Evolutionary conservation across 2,797 vertebrate species (phyloP).

Genomic region (Coranthus polyacanthus): DNA sequence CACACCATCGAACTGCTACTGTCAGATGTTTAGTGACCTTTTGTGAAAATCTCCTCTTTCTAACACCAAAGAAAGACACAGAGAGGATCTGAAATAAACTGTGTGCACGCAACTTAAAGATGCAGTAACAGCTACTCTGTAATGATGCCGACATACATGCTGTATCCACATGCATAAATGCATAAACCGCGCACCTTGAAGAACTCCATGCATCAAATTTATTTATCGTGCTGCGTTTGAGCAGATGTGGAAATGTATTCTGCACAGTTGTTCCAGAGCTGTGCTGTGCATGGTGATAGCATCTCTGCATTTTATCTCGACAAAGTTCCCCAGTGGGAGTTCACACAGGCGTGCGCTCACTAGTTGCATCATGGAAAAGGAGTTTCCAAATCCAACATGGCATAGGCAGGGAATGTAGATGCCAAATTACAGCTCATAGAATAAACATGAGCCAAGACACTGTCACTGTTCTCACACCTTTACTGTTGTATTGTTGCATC

Average conservation of each 20-base stretch:
- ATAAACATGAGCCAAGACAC: slow-evolving; percentile 60
- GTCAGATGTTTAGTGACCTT: slow-evolving; percentile 10
- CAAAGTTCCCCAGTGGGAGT: slow-evolving; percentile 53
- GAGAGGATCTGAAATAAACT: not conserved
- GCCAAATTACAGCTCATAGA: slow-evolving; percentile 61
- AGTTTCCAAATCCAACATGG: slow-evolving; percentile 50
- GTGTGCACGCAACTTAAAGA: slow-evolving; percentile 15
- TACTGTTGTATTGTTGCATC: slow-evolving; percentile 28
- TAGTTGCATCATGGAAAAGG: slow-evolving; percentile 34
- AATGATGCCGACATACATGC: slow-evolving; percentile 9
- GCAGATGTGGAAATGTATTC: slow-evolving; percentile 30
- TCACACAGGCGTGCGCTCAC: slow-evolving; percentile 33
- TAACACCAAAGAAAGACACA: not conserved
- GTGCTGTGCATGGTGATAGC: slow-evolving; percentile 31
- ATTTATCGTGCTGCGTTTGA: slow-evolving; percentile 23
- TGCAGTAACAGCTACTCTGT: slow-evolving; percentile 16
- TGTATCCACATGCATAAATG: slow-evolving; percentile 39
- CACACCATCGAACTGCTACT: not conserved
- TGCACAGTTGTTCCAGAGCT: slow-evolving; percentile 40
- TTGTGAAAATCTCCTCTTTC: slow-evolving; percentile 9
- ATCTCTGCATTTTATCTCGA: slow-evolving; percentile 34
- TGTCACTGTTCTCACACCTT: slow-evolving; percentile 48
- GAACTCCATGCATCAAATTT: slow-evolving; percentile 38
- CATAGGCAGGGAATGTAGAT: slow-evolving; percentile 9
- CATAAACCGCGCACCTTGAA: slow-evolving; percentile 26